Base-by-base conservation (phyloP, 2,113 vertebrate species). In the Lasiurus cinereus region DNA sequence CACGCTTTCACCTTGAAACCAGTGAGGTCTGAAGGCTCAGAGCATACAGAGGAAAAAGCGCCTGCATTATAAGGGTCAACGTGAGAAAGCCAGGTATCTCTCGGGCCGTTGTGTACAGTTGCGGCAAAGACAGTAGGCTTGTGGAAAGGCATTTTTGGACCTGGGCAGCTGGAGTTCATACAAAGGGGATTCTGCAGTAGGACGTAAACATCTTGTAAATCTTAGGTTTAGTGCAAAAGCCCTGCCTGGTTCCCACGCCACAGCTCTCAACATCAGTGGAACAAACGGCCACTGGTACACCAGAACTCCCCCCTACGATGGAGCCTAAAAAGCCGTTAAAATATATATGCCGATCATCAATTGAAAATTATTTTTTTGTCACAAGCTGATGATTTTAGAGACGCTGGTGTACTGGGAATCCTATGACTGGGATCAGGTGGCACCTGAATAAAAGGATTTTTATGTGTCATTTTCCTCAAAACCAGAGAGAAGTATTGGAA, bases 71-170 rank as follows among this genome's bases (percentile, higher is more conserved):
- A 86, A 91, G 79, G 88, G 94, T 88, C 96, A 96, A 33, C 72
- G 62, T 33, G 90, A 94, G 90, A 93, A 94, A 96, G 96, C 94
- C 95, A 97, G 36, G 69, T 83, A 27, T 50, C 46, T 64, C 91
- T 72, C 80, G 88, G 77, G 46, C 90, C 92, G 67, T 91, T 97
- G 88, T 91, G 33, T 96, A 50, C 43, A 69, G 90, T 88, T 88
- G 82, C 13, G 91, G 73, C 82, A 88, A 90, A 96, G 88, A 88
- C 94, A 96, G 93, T 85, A 93, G 95, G 73, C 78, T 86, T 89
- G n/a, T 92, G 48, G 74, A 85, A 96, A 97, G 95, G 94, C 95
- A 94, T 74, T 90, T 95, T 91, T 86, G 64, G 94, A 87, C 94
- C 78, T 93, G 50, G 92, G 64, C 64, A 91, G 78, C 77, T 76